Evolutionary conservation across 2,888 invertebrate species (phyloP), one percentile per base, ranked within the genome.

Genomic region (Thera britannica): DNA sequence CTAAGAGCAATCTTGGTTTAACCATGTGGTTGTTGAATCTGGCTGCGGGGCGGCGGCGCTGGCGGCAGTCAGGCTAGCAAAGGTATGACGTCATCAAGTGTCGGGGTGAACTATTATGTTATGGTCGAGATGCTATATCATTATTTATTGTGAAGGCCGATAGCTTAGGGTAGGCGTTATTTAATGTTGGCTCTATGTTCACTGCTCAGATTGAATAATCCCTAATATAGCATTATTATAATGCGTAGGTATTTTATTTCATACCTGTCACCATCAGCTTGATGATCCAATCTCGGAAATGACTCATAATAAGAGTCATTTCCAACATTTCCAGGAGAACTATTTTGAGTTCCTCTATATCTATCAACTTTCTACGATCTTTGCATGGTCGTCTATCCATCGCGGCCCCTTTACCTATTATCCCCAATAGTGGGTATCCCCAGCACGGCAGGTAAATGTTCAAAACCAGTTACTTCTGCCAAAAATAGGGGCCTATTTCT

Each of bases 1-100:
- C 83, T 84, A 83, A 85, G 75, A 84, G 79, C 79, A 82, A 83
- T 79, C 76, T 74, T 74, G 75, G 79, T 71, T 69, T 63, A 72
- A 73, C 71, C 67, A 72, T 68, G 76, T 63, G 68, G 65, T 68
- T 69, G 72, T 68, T 70, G 72, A 60, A 58, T 58, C 55, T 55
- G 73, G 58, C 66, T 59, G 23, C 23, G 23, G 35, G 51, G 57
- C 9, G 52, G 52, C 34, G 34, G 8, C 52, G 34, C 44, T 51
- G 57, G 61, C 11, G 62, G 48, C 63, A 55, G 65, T 49, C 62
- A 34, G 58, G 56, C 56, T 56, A 36, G 36, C 48, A 44, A 1
- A 34, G 36, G 36, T 9, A 5, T 58, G 58, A 55, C 65, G 65
- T 55, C 59, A 65, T 41, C 36, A 58, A 58, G n/a, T 38, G 57